Conservation (phyloP, 2,888 invertebrate genomes). For the Caenorhabditis sp. region DNA sequence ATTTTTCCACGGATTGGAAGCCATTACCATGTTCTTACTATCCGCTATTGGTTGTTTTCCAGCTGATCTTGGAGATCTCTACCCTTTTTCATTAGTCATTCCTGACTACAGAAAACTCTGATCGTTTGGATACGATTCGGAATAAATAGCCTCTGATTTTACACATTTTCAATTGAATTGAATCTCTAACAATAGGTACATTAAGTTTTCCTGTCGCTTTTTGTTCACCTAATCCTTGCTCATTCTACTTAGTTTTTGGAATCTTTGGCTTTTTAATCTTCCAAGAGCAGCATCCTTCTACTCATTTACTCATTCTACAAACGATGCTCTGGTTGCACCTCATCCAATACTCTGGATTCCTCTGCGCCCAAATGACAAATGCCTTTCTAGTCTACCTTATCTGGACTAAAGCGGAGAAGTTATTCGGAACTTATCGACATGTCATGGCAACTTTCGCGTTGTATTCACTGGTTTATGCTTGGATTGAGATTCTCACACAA, state of each 20-base stretch:
- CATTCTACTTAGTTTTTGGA: neutral
- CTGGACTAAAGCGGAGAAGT: constrained; percentile 32
- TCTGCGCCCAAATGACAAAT: constrained; percentile 31
- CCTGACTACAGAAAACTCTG: no score
- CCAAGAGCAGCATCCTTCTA: neutral
- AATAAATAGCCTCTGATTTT: no score
- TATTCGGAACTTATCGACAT: constrained; percentile 43
- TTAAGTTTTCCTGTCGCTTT: neutral
- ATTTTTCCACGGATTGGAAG: no score
- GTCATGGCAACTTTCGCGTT: constrained; percentile 48
- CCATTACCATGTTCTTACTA: no score
- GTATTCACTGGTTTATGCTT: constrained; percentile 41
- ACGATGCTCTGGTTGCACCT: constrained; percentile 48
- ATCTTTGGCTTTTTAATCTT: neutral
- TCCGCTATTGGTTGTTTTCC: no score
- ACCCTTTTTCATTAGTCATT: no score
- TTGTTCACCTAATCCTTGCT: neutral
- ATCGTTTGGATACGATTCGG: no score
- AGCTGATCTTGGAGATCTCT: no score
- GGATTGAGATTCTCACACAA: constrained; percentile 39
- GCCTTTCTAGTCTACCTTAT: constrained; percentile 30
- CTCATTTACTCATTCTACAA: neutral
- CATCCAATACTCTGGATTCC: constrained; percentile 40
- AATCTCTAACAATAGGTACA: neutral
- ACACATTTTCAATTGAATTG: no score